phyloP scores from a whole-genome alignment of 2,888 invertebrate species.

The Drosophila heteroneura region DNA sequence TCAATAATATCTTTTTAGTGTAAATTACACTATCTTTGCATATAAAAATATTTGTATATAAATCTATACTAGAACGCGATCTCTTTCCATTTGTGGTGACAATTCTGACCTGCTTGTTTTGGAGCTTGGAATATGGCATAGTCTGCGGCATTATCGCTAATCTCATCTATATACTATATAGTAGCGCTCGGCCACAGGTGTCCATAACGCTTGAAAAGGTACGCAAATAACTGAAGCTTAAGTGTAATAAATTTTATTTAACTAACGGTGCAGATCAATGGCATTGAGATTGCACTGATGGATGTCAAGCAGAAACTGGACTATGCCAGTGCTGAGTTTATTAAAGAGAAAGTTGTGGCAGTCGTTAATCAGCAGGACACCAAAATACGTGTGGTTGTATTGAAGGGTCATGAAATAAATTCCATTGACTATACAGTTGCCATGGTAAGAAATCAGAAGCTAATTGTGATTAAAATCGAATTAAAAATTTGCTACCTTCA shows the following conservation, averaged over 20 bases:
- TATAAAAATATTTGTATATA: not conserved
- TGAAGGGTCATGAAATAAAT: conserved; percentile 89
- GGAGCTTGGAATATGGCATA: conserved; percentile 95
- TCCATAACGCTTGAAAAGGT: conserved; percentile 85
- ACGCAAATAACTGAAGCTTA: conserved; percentile 32
- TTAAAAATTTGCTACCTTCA: not conserved
- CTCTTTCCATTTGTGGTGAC: conserved; percentile 93
- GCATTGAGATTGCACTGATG: conserved; percentile 87
- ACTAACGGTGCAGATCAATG: conserved; percentile 77
- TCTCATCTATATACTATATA: conserved; percentile 92
- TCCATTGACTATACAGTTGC: conserved; percentile 88
- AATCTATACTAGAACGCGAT: conserved; percentile 90
- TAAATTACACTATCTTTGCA: not conserved
- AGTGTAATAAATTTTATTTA: not conserved
- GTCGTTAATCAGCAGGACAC: conserved; percentile 89
- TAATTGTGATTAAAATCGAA: no score
- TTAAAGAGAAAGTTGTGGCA: conserved; percentile 89
- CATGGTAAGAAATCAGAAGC: conserved; percentile 85
- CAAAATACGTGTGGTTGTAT: conserved; percentile 88
- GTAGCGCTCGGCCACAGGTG: conserved; percentile 93
- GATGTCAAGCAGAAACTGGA: conserved; percentile 90
- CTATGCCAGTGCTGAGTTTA: conserved; percentile 92
- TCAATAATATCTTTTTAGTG: no score
- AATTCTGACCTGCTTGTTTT: conserved; percentile 92
- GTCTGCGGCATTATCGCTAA: conserved; percentile 93